A percentile compares a stretch with the other conserved stretches of the same genome.
Evolutionary conservation across 2,888 invertebrate species (phyloP).

Genomic region (Leptothorax acervorum): DNA sequence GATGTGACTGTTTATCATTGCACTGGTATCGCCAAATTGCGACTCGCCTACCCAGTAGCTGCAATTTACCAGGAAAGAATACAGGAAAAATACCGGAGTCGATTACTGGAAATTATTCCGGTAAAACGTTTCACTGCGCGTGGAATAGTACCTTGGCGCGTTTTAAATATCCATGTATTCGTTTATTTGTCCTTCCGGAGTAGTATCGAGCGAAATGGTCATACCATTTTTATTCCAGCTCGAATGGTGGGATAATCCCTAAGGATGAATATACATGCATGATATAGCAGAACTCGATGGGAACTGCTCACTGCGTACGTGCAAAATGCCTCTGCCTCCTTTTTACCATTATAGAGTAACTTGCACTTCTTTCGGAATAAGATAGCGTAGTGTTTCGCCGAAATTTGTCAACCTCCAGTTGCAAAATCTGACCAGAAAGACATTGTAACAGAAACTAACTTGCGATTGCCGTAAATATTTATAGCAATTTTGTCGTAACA

Average conservation of each 20-base stretch:
- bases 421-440: neutral
- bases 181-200: slow-evolving; percentile 54
- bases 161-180: slow-evolving; percentile 52
- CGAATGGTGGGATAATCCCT: slow-evolving; percentile 52
- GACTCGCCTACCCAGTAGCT: neutral
- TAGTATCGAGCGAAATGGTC: slow-evolving; percentile 43
- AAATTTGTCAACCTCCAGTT: slow-evolving; percentile 10
- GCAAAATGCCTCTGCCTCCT: slow-evolving; percentile 28
- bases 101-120: slow-evolving; percentile 38
- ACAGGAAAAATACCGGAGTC: neutral
- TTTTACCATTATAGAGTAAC: slow-evolving; percentile 20
- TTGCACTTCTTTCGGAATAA: neutral
- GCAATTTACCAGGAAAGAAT: neutral
- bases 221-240: slow-evolving; percentile 48
- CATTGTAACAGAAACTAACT: neutral
- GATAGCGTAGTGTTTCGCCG: neutral
- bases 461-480: neutral
- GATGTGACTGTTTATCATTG: slow-evolving; percentile 14
- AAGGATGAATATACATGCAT: slow-evolving; percentile 54
- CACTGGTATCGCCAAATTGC: slow-evolving; percentile 10
- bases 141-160: slow-evolving; percentile 24
- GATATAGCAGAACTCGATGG: slow-evolving; percentile 45
- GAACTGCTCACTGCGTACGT: slow-evolving; percentile 41
- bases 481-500: neutral
- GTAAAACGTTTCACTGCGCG: slow-evolving; percentile 27